Base-by-base conservation (phyloP, 2,888 invertebrate genomes). In the Agriopis leucophaearia region DNA sequence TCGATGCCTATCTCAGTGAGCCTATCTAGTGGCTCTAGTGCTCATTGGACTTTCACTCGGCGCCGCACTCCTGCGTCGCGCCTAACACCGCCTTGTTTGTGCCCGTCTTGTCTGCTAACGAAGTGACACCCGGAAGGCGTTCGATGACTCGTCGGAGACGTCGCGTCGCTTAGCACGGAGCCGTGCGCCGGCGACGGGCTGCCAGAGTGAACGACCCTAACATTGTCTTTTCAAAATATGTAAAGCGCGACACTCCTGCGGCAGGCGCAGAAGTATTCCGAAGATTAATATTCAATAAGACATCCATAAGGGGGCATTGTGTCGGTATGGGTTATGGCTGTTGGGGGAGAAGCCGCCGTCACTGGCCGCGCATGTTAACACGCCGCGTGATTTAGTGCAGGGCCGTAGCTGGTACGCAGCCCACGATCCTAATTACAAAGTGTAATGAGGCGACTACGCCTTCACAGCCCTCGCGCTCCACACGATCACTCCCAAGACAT, bases 351-450 rank as follows among this genome's bases (percentile, higher is more conserved):
- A 71, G 70, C 72, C 66, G 70, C 66, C 70, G 72, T 59, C 81
- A 81, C 74, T 79, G 79, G 81, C 77, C 82, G 82, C 83, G 87
- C 88, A 88, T 86, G 86, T 81, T 88, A 88, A 87, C 79, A 75
- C 77, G 72, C 78, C 80, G 86, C 88, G 88, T 91, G 90, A 92
- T 92, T 88, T 90, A 91, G 90, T 90, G 88, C 89, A 88, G 89
- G 86, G 84, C 85, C 83, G 85, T 78, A 71, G 80, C 84, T 78
- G 81, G 82, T 84, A 82, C 84, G 79, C 88, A 81, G 85, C 90
- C 90, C 87, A 89, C 91, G 87, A 88, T 76, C 83, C 88, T 91
- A 91, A 93, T 94, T 92, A 92, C 88, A 90, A 92, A 91, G 88
- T 91, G 90, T 91, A 92, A 92, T 93, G 90, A 91, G 87, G 81